phyloP scores from a whole-genome alignment of 2,113 vertebrate species.

The Callochromis pleurospilus region DNA sequence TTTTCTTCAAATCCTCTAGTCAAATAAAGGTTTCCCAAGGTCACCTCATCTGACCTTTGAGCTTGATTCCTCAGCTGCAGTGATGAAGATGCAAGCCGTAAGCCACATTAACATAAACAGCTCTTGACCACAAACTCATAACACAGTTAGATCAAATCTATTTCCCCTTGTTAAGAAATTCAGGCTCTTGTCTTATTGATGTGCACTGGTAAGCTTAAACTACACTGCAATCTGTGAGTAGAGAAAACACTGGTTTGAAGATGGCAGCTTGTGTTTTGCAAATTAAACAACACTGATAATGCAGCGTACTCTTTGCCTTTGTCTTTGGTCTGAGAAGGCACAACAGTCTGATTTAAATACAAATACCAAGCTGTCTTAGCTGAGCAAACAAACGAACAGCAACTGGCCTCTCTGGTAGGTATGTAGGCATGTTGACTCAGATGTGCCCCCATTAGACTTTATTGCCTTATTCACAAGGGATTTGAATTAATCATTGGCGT shows the following conservation, averaged over 20 bases:
- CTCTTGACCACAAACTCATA: background rate
- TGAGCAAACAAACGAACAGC: constrained; percentile 50
- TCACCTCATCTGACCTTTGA: constrained; percentile 38
- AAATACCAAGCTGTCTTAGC: constrained; percentile 47
- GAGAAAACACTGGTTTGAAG: background rate
- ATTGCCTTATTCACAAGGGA: constrained; percentile 57
- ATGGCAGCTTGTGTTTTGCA: background rate
- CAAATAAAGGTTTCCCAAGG: constrained; percentile 1
- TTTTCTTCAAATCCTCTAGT: constrained; percentile 1
- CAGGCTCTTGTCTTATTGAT: background rate
- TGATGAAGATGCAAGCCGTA: background rate
- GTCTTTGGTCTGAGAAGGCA: constrained; percentile 12
- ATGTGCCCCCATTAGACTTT: constrained; percentile 46
- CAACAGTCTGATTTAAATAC: constrained; percentile 50
- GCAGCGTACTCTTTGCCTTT: background rate
- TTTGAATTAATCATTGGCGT: constrained; percentile 48
- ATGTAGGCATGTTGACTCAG: constrained; percentile 39
- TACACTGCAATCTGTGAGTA: background rate
- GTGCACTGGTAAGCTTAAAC: background rate
- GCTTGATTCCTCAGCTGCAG: background rate
- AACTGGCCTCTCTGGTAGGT: constrained; percentile 10
- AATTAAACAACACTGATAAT: background rate
- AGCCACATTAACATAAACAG: background rate
- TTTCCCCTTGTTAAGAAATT: background rate
- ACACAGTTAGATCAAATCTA: background rate